These are phyloP conservation scores for Spodoptera frugiperda DNA, from an alignment of 1,140 invertebrate genomes.

Conservation along the genomic window DNA sequence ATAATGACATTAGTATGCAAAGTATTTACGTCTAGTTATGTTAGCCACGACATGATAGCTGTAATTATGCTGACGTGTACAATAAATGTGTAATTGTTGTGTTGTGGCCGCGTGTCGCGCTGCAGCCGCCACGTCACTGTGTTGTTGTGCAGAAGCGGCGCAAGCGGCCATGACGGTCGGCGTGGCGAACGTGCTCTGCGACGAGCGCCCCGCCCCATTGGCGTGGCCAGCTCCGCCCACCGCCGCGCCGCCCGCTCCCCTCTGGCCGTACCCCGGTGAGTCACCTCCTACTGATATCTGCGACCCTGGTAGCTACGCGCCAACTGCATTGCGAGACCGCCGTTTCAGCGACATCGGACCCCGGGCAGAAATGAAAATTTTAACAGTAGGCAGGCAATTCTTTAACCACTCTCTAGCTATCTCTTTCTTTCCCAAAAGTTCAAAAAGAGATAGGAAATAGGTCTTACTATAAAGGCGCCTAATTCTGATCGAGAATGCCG, in stretches of 20 bases:
- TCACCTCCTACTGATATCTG: constrained; percentile 74
- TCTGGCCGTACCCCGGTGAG: constrained; percentile 92
- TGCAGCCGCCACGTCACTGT: constrained; percentile 68
- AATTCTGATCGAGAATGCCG: constrained; percentile 47
- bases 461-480: constrained; percentile 37
- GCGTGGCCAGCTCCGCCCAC: constrained; percentile 81
- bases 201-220: constrained; percentile 80
- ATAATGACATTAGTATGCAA: too few species aligned
- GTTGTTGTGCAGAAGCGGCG: constrained; percentile 79
- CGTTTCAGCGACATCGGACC: constrained; percentile 61
- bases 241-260: constrained; percentile 86
- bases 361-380: constrained; percentile 43
- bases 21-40: too few species aligned
- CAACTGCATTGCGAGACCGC: constrained; percentile 82
- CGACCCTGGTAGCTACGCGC: constrained; percentile 83
- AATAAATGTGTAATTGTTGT: not conserved
- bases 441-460: constrained; percentile 38
- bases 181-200: constrained; percentile 85
- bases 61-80: constrained; percentile 7
- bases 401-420: constrained; percentile 10
- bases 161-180: constrained; percentile 87
- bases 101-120: constrained; percentile 13
- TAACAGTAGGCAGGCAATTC: constrained; percentile 17
- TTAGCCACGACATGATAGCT: not conserved
- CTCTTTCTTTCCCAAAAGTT: constrained; percentile 15